Conservation (phyloP, 2,888 invertebrate species). For the Flexamia atlantica region DNA sequence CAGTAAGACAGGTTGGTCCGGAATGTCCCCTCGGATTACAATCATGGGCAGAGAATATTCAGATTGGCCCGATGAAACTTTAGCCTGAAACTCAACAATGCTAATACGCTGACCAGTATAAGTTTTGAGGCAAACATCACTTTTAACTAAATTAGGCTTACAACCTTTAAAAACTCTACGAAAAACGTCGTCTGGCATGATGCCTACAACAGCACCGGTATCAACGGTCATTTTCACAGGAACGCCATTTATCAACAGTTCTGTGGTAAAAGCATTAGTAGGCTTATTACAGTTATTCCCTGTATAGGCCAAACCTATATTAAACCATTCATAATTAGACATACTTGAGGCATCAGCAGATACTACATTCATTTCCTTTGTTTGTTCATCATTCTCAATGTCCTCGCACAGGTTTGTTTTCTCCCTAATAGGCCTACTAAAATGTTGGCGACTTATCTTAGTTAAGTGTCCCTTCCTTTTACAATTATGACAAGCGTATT, state of each 20-base stretch:
- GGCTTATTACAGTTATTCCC: neutral
- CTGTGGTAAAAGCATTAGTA: neutral
- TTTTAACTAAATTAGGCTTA: no score
- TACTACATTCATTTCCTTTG: no score
- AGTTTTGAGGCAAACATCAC: no score
- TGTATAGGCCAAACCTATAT: neutral
- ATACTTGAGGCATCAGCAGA: neutral
- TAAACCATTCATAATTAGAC: neutral
- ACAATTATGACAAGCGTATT: constrained; percentile 5
- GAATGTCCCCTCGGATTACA: neutral
- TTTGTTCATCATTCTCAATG: neutral
- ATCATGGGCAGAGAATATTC: neutral
- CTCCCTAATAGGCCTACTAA: neutral
- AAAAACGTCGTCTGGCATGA: no score
- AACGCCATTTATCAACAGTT: neutral
- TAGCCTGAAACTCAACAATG: neutral
- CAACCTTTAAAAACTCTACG: no score
- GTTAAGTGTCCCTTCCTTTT: neutral
- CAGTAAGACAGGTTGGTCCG: neutral
- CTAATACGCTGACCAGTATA: no score
- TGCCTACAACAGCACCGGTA: no score
- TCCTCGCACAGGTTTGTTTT: neutral
- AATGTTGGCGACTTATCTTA: neutral
- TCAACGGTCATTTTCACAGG: no score
- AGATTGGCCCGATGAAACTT: neutral